Percentiles rank a stretch among this genome's conserved stretches.
Evolutionary conservation across 1,140 invertebrate species (phyloP).

Genomic region (Meteorus sp.): DNA sequence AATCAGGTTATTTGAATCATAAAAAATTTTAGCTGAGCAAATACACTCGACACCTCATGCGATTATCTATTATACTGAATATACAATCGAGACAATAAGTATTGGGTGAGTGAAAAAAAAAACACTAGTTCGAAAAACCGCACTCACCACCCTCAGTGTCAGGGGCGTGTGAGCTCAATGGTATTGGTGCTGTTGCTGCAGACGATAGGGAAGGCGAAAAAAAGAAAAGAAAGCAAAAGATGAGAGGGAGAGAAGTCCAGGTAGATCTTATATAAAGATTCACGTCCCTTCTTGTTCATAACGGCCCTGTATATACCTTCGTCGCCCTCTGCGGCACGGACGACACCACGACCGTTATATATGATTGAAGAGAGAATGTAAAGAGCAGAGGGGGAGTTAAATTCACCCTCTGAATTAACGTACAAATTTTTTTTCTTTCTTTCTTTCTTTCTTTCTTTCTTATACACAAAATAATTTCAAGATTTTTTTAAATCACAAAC

Average conservation of each 20-base stretch:
- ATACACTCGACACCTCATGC: constrained; percentile 5
- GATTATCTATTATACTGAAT: no score
- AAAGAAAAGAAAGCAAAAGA: constrained; percentile 1
- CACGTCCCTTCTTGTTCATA: constrained; percentile 31
- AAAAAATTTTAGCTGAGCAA: no score
- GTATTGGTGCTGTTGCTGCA: constrained; percentile 26
- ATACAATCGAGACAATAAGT: constrained; percentile 19
- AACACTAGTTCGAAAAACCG: constrained; percentile 36
- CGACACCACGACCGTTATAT: constrained; percentile 19
- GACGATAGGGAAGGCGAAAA: neutral
- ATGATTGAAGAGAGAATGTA: neutral
- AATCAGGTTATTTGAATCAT: constrained; percentile 9
- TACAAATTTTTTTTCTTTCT: constrained; percentile 16
- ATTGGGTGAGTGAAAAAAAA: constrained; percentile 5
- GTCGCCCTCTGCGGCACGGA: constrained; percentile 25
- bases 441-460: neutral
- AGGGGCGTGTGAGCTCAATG: constrained; percentile 42
- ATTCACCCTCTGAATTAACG: constrained; percentile 1
- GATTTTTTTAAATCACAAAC: constrained; percentile 2
- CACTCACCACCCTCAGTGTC: constrained; percentile 44
- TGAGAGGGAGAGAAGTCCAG: constrained; percentile 26
- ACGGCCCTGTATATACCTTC: constrained; percentile 34
- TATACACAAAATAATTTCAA: neutral
- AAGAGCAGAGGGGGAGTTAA: constrained; percentile 6
- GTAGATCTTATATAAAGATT: constrained; percentile 50